phyloP scores from a whole-genome alignment of 2,797 vertebrate species.

The Hydrophis major region DNA sequence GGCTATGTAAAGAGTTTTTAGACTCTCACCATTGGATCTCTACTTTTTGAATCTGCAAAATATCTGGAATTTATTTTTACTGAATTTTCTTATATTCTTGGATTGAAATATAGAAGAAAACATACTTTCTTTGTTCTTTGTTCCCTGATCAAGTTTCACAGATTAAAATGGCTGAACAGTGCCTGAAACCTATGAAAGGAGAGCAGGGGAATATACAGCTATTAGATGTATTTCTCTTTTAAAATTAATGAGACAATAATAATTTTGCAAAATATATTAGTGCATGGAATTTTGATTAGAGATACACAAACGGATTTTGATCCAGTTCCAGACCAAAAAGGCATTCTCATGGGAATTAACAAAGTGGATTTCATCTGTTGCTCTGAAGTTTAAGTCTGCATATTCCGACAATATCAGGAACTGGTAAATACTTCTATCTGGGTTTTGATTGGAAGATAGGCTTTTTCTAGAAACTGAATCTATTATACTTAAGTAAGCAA shows the following conservation, averaged over 20 bases:
- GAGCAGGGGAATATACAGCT: not conserved
- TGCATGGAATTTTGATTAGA: not conserved
- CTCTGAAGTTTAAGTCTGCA: not conserved
- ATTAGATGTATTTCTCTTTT: not conserved
- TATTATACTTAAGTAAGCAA: not conserved
- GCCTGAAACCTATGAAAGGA: not conserved
- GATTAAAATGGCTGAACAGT: not conserved
- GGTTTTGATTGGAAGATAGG: no score
- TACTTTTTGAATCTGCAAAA: not conserved
- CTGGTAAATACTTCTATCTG: not conserved
- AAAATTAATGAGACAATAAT: no score
- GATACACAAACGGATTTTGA: not conserved
- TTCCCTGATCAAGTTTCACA: not conserved
- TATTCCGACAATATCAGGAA: not conserved
- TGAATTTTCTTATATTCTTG: not conserved
- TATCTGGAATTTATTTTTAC: not conserved
- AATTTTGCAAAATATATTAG: not conserved
- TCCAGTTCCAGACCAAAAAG: not conserved
- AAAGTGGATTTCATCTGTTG: not conserved
- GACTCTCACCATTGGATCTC: not conserved
- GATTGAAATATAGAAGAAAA: not conserved
- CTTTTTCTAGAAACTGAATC: not conserved
- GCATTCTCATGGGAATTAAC: not conserved
- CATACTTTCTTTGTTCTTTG: not conserved
- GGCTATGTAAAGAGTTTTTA: not conserved